These are phyloP conservation scores for Plotosus lineatus DNA, from an alignment of 2,113 vertebrate genomes.

Conservation along the genomic window DNA sequence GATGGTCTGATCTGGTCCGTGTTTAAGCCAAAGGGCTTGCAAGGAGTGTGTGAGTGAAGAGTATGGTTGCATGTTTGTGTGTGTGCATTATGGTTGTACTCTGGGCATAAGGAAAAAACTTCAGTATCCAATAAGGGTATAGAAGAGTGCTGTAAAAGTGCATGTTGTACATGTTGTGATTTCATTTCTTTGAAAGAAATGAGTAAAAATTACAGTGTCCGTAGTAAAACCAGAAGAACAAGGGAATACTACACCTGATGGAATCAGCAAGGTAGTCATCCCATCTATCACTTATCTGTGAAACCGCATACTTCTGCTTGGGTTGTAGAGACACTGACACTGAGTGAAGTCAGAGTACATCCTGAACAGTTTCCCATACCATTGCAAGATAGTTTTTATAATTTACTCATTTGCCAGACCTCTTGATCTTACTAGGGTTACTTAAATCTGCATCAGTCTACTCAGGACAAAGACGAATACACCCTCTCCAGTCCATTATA, in stretches of 20 bases:
- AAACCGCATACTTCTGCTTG: too few species aligned
- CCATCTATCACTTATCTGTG: too few species aligned
- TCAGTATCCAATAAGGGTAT: background rate
- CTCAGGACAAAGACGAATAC: too few species aligned
- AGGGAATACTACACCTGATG: background rate
- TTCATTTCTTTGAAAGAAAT: background rate
- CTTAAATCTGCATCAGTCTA: too few species aligned
- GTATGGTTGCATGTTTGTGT: conserved; percentile 3
- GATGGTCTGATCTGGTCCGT: background rate
- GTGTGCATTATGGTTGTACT: background rate
- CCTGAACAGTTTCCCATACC: too few species aligned
- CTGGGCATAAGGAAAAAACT: background rate
- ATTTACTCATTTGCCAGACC: too few species aligned
- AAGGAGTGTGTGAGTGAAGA: background rate
- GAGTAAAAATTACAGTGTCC: background rate
- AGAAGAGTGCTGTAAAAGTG: background rate
- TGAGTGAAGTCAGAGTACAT: too few species aligned
- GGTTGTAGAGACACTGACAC: too few species aligned
- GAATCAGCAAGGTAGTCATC: background rate
- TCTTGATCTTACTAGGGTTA: too few species aligned
- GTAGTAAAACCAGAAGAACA: background rate
- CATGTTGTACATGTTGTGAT: background rate
- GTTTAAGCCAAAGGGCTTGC: background rate
- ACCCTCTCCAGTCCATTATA: too few species aligned
- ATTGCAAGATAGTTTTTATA: background rate